These are phyloP conservation scores for Gonatopus flavifemur DNA, from an alignment of 1,140 invertebrate species.

Conservation along the genomic window DNA sequence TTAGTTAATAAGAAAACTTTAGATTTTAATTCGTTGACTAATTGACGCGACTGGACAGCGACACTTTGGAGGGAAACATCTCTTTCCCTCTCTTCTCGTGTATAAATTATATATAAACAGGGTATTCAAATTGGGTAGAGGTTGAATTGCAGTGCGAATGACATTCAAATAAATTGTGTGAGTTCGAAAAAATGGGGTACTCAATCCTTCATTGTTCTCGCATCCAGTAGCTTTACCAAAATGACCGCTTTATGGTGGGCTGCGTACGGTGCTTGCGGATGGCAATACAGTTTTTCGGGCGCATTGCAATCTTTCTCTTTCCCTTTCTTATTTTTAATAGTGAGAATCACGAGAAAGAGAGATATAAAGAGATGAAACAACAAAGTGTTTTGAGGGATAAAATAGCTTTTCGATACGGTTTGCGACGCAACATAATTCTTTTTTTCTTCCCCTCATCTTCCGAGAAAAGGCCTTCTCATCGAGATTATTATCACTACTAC, in stretches of 20 bases:
- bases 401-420: no score
- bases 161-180: slow-evolving; percentile 2
- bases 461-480: no score
- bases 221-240: slow-evolving; percentile 43
- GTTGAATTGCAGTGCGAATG: not conserved
- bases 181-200: slow-evolving; percentile 40
- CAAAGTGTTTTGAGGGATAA: no score
- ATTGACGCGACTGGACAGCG: slow-evolving; percentile 18
- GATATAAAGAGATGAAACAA: no score
- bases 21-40: slow-evolving; percentile 34
- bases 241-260: slow-evolving; percentile 54
- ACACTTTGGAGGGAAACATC: not conserved
- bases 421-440: no score
- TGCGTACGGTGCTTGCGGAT: slow-evolving; percentile 44
- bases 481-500: no score
- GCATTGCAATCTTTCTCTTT: no score
- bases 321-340: slow-evolving; percentile 11
- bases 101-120: slow-evolving; percentile 39
- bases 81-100: slow-evolving; percentile 13
- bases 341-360: slow-evolving; percentile 24
- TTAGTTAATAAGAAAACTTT: slow-evolving; percentile 25
- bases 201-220: slow-evolving; percentile 40
- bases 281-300: slow-evolving; percentile 10
- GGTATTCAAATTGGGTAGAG: slow-evolving; percentile 33
- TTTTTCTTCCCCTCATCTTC: no score